Conservation (phyloP, 2,113 vertebrate genomes). For the Catharus minimus region DNA sequence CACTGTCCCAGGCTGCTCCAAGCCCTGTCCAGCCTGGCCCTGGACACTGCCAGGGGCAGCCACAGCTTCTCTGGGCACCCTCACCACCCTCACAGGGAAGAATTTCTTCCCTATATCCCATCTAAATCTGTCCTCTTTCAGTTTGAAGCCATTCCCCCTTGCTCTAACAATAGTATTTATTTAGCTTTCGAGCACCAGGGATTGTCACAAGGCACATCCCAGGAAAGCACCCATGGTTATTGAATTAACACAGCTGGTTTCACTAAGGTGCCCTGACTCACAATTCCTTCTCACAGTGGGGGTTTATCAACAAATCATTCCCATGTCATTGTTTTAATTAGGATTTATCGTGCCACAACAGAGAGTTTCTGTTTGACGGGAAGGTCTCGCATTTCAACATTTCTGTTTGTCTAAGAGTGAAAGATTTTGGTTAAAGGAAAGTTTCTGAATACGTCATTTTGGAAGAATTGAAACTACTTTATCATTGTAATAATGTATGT, state of each 20-base stretch:
- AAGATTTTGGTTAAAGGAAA: background rate
- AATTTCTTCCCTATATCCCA: background rate
- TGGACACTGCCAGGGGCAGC: background rate
- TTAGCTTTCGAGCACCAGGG: background rate
- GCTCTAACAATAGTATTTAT: background rate
- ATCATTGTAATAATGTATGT: background rate
- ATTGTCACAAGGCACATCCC: background rate
- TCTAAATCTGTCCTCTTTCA: background rate
- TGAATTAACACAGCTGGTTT: background rate
- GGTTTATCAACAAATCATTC: fast-evolving
- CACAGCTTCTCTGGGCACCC: background rate
- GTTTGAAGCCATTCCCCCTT: background rate
- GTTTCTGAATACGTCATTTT: background rate
- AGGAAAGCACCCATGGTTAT: background rate
- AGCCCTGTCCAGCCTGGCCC: fast-evolving
- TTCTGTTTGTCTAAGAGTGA: background rate
- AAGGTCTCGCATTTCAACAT: background rate
- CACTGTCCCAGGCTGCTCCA: background rate
- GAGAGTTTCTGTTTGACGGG: background rate
- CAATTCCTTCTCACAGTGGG: background rate
- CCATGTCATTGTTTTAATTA: background rate
- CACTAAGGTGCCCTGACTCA: background rate
- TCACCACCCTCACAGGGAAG: background rate
- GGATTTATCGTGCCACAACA: background rate
- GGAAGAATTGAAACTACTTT: background rate